A percentile compares a stretch with the other conserved stretches of the same genome.
Conservation (phyloP, 2,113 vertebrate species). For the Corydoras maculifer region DNA sequence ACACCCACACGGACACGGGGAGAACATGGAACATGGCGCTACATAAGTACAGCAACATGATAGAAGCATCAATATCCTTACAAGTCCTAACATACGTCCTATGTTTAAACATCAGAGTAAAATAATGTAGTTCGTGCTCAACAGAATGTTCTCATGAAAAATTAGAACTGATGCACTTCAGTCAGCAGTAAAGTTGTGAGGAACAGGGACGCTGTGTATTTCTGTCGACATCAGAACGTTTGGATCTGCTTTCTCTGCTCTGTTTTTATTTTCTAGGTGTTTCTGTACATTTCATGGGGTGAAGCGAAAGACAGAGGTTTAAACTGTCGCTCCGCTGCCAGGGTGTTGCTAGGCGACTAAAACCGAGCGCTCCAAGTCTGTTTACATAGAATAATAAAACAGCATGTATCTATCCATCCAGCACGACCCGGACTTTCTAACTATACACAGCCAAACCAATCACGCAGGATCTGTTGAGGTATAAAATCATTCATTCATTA, state of each 20-base stretch:
- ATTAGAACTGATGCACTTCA: neutral
- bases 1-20: too few relatives aligned
- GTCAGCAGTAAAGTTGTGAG: neutral
- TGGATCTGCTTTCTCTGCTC: neutral
- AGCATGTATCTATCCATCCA: neutral
- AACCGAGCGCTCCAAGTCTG: slow-evolving; percentile 27
- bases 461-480: slow-evolving; percentile 9
- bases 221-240: neutral
- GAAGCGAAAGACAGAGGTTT: slow-evolving; percentile 35
- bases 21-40: too few relatives aligned
- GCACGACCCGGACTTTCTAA: neutral
- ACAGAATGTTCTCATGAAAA: too few relatives aligned
- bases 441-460: neutral
- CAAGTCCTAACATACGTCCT: too few relatives aligned
- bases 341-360: slow-evolving; percentile 55
- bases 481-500: neutral
- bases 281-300: slow-evolving; percentile 1
- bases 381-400: slow-evolving; percentile 45
- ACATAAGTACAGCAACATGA: too few relatives aligned
- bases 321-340: slow-evolving; percentile 32
- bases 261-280: slow-evolving; percentile 7
- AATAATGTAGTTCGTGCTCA: too few relatives aligned
- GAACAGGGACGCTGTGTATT: neutral
- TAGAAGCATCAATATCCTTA: too few relatives aligned
- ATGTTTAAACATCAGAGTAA: too few relatives aligned